These are phyloP conservation scores for Drosophila parabipectinata DNA, from an alignment of 1,140 invertebrate species.

Conservation along the genomic window DNA sequence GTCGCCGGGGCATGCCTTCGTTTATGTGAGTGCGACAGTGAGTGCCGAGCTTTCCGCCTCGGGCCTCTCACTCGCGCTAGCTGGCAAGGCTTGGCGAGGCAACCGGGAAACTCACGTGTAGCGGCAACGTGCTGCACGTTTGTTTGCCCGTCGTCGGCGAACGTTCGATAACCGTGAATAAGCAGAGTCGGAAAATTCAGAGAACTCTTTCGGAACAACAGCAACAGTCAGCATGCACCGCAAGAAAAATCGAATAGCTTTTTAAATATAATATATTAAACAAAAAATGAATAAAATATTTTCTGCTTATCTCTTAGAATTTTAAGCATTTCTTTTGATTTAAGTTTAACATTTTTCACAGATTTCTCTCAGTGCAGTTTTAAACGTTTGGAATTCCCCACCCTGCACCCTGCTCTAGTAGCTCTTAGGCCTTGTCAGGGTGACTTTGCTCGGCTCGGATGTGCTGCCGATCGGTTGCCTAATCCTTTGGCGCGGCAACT, in stretches of 20 bases:
- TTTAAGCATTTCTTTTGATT: background rate
- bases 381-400: slow-evolving; percentile 24
- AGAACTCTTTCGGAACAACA: slow-evolving; percentile 23
- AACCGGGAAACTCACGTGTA: slow-evolving; percentile 63
- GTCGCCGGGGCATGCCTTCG: background rate
- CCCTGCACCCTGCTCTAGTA: slow-evolving; percentile 1
- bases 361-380: slow-evolving; percentile 18
- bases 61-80: slow-evolving; percentile 7
- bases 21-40: slow-evolving; percentile 12
- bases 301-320: too few relatives aligned
- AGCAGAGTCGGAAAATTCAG: slow-evolving; percentile 28
- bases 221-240: slow-evolving; percentile 27
- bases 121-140: slow-evolving; percentile 74
- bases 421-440: slow-evolving; percentile 34
- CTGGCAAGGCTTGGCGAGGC: background rate
- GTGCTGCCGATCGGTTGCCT: slow-evolving; percentile 45
- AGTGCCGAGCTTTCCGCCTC: background rate
- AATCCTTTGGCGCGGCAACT: slow-evolving; percentile 47
- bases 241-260: background rate
- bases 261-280: background rate
- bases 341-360: background rate
- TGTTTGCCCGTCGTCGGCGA: slow-evolving; percentile 45
- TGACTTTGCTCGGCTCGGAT: slow-evolving; percentile 39
- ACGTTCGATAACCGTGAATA: slow-evolving; percentile 57
- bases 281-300: background rate